phyloP scores from a whole-genome alignment of 2,113 vertebrate species.

The Sinocyclocheilus anophthalmus region DNA sequence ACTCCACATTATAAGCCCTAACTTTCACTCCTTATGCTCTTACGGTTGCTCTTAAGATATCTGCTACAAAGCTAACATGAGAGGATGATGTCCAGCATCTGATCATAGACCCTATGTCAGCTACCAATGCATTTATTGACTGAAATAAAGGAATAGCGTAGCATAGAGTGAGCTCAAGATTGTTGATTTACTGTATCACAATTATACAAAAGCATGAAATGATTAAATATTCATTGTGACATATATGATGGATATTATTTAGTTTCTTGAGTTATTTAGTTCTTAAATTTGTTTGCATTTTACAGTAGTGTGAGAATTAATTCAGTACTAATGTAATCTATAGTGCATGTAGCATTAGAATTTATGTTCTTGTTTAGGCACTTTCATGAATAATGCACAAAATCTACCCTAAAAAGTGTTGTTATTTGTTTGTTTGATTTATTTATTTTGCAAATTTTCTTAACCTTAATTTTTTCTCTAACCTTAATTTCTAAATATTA shows the following conservation, averaged over 20 bases:
- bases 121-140: conserved; percentile 33
- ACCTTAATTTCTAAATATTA: neutral
- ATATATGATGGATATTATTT: conserved; percentile 2
- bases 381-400: neutral
- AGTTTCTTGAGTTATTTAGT: neutral
- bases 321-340: neutral
- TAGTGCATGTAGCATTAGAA: neutral
- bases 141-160: neutral
- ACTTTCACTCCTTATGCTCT: conserved; percentile 25
- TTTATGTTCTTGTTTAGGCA: neutral
- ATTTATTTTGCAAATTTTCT: neutral
- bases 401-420: neutral
- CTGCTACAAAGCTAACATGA: conserved; percentile 39
- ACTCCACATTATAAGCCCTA: conserved; percentile 22
- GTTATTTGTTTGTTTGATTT: neutral
- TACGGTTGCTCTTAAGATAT: conserved; percentile 21
- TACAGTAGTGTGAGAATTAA: neutral
- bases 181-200: too few species aligned
- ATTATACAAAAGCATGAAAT: neutral
- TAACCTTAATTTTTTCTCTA: neutral
- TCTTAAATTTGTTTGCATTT: neutral
- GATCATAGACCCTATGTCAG: conserved; percentile 21
- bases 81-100: conserved; percentile 19
- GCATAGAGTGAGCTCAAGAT: neutral
- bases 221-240: neutral